Evolutionary conservation across 2,797 vertebrate species (phyloP), one percentile per base, ranked within the genome.

Genomic region (Psittacula echo): DNA sequence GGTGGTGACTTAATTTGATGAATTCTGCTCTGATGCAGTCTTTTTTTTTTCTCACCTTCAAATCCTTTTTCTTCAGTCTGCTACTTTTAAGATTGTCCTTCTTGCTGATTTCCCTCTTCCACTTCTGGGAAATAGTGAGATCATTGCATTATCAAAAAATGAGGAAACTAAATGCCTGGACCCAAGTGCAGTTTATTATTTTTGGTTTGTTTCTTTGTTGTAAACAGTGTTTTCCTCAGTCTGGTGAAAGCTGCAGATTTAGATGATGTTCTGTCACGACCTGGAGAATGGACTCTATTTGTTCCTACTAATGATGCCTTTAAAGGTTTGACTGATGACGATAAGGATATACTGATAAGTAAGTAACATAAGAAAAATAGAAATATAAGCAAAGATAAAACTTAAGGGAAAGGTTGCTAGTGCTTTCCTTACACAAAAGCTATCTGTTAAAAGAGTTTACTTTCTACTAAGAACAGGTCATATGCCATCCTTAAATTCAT

Each of bases 251-350:
- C 98, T 75, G 99, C 99, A 56, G 99, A 98, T 39, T 94, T 99
- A 97, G 99, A 98, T 77, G 98, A 99, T 60, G 66, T 99, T 87
- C 97, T 99, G 50, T 98, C 96, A 68, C 97, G 94, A 34, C 98
- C 98, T 53, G 99, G 99, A 95, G 96, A 98, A 22, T 99, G 98
- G 97, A 99, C 99, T 16, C 97, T 99, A 24, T 99, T 99, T 80
- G 98, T 99, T 68, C 99, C 99, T 10, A 99, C 98, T 32, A 99
- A 99, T 32, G 98, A 99, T 50, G 99, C 99, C 39, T 99, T 99
- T 76, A 98, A 98, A 88, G 97, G 96, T 67, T 97, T 99, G 94
- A 99, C 98, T 30, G 95, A 97, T 4, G 98, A 98, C 1, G 99
- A 99, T 70, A 97, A 99, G 62, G 80, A 94, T 50, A 68, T 98